Percentiles rank a stretch among this genome's conserved stretches.
Evolutionary conservation across 2,113 vertebrate genomes (phyloP).

Genomic region (Oenanthe oenanthe): DNA sequence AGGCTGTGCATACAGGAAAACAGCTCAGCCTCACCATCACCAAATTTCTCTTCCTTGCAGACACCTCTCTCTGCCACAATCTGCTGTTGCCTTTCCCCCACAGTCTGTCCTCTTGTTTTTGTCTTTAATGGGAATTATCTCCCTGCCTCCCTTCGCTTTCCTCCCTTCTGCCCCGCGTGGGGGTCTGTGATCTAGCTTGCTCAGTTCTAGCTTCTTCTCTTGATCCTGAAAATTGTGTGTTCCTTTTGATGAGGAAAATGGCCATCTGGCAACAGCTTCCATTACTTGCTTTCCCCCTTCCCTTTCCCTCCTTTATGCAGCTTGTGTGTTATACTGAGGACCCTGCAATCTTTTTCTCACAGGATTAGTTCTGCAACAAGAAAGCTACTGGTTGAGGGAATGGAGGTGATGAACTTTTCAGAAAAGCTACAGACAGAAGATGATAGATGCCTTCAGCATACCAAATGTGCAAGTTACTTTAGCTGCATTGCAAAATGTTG

Average conservation of each 20-base stretch:
- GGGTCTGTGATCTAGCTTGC: neutral
- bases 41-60: neutral
- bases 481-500: neutral
- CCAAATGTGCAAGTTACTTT: neutral
- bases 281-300: neutral
- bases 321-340: neutral
- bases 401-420: constrained; percentile 57
- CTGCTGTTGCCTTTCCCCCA: neutral
- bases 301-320: neutral
- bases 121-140: neutral
- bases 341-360: neutral
- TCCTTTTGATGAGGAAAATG: neutral
- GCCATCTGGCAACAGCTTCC: neutral
- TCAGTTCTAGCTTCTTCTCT: neutral
- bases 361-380: constrained; percentile 33
- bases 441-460: constrained; percentile 25
- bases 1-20: neutral
- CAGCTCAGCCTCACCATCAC: neutral
- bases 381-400: constrained; percentile 7
- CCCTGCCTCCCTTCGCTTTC: neutral
- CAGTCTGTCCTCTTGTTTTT: neutral
- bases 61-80: neutral
- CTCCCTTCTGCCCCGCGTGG: neutral
- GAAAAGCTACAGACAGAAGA: constrained; percentile 40
- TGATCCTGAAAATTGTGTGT: neutral